Percentiles rank a stretch among this genome's conserved stretches.
Conservation (phyloP, 92 coral and sea anemone genomes). For the Phymanthus crucifer region DNA sequence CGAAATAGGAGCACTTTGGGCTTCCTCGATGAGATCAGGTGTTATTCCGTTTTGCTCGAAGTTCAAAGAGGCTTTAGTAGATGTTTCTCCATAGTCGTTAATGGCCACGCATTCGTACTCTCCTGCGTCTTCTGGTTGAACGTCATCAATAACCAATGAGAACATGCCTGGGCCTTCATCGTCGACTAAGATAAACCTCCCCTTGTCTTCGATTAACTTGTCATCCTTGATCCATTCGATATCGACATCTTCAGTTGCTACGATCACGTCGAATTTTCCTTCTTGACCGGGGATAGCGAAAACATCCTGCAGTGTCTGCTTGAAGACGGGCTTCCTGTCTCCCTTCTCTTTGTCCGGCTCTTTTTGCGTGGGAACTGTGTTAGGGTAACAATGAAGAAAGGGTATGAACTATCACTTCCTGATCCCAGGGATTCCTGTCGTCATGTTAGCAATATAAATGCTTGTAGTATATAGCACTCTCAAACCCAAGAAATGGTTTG, state of each 20-base stretch:
- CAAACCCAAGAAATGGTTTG: constrained; percentile 11
- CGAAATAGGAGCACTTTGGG: constrained; percentile 49
- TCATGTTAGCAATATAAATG: neutral
- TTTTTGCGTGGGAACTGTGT: constrained; percentile 31
- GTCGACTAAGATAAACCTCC: constrained; percentile 84
- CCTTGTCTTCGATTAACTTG: constrained; percentile 77
- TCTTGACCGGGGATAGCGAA: constrained; percentile 66
- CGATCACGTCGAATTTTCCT: constrained; percentile 72
- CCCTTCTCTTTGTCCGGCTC: constrained; percentile 38
- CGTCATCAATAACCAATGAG: constrained; percentile 42
- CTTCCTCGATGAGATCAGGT: constrained; percentile 58
- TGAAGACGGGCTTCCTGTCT: constrained; percentile 66
- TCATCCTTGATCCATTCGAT: constrained; percentile 93
- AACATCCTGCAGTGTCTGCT: constrained; percentile 55
- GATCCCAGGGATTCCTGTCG: neutral
- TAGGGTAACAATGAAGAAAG: neutral
- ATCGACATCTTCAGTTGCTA: constrained; percentile 72
- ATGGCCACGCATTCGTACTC: constrained; percentile 45
- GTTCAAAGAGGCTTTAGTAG: constrained; percentile 48
- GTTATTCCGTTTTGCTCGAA: constrained; percentile 60
- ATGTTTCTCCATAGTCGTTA: constrained; percentile 64
- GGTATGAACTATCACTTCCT: neutral
- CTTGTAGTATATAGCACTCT: constrained; percentile 14
- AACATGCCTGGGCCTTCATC: constrained; percentile 63
- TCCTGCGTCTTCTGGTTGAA: constrained; percentile 41